These are phyloP conservation scores for Eulemur mongoz DNA, from an alignment of 2,797 vertebrate species.

Conservation along the genomic window DNA sequence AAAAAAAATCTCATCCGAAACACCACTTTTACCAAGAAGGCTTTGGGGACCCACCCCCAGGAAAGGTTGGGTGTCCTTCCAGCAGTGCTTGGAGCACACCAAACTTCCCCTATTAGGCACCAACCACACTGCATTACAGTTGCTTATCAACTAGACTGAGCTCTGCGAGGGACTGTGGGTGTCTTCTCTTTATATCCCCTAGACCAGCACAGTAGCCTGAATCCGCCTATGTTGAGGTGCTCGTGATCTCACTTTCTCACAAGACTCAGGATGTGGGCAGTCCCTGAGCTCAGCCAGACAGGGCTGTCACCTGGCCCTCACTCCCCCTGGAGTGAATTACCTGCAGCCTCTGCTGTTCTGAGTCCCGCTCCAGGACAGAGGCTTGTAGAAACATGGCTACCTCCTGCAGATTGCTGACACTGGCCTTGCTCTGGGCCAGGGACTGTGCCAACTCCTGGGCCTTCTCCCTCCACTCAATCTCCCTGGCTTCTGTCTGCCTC, in stretches of 20 bases:
- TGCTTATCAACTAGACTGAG: neutral
- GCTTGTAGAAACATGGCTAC: slow-evolving; percentile 69
- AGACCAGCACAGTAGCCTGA: neutral
- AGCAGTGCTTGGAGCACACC: neutral
- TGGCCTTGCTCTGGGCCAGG: slow-evolving; percentile 78
- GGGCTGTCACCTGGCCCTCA: neutral
- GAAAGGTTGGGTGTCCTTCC: neutral
- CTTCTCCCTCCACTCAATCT: slow-evolving; percentile 87
- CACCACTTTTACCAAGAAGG: neutral
- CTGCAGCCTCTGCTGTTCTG: slow-evolving; percentile 75
- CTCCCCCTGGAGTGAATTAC: slow-evolving; percentile 49
- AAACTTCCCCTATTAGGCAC: neutral
- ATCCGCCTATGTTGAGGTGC: neutral
- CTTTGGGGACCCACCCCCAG: neutral
- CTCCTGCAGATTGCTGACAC: slow-evolving; percentile 72
- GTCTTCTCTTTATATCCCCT: neutral
- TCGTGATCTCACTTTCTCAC: neutral
- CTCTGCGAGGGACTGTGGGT: neutral
- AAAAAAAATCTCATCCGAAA: too few relatives aligned
- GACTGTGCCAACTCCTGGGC: slow-evolving; percentile 74
- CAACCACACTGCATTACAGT: neutral
- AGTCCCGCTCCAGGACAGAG: slow-evolving; percentile 79
- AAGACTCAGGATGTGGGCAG: neutral
- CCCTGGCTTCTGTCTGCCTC: slow-evolving; percentile 86
- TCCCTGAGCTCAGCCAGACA: neutral